phyloP scores from a whole-genome alignment of 1,140 invertebrate genomes.

The Ooceraea biroi region DNA sequence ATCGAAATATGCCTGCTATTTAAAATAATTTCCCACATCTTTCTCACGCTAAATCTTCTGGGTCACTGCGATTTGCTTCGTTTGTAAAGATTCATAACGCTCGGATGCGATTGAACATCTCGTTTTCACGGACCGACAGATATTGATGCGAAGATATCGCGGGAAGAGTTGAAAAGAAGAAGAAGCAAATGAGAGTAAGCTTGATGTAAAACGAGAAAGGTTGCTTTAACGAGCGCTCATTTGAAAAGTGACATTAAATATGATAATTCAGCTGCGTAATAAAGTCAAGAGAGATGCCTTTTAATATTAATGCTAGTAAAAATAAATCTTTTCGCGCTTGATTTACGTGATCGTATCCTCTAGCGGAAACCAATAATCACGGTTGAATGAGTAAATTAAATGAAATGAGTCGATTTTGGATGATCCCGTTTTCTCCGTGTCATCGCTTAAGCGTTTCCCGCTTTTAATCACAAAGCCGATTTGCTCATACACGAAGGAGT shows the following conservation, averaged over 20 bases:
- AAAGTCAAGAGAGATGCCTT: neutral
- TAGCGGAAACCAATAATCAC: neutral
- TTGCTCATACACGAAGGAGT: neutral
- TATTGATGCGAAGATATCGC: neutral
- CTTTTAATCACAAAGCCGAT: neutral
- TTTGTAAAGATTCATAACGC: constrained; percentile 23
- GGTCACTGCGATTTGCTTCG: constrained; percentile 40
- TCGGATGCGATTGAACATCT: constrained; percentile 6
- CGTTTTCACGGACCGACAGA: constrained; percentile 9
- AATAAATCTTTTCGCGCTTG: neutral
- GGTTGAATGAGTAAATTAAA: neutral
- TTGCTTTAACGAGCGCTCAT: constrained; percentile 24
- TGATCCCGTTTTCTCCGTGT: neutral
- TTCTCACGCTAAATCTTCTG: constrained; percentile 44
- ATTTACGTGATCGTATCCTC: neutral
- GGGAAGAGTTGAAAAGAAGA: neutral
- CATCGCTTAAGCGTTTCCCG: neutral
- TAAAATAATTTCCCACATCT: constrained; percentile 1
- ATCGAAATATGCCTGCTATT: no score
- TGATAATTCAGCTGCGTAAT: neutral
- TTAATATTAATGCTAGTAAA: neutral
- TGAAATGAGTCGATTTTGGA: no score
- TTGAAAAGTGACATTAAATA: constrained; percentile 2
- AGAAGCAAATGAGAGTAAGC: constrained; percentile 1
- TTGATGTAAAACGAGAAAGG: constrained; percentile 9